Base-by-base conservation (phyloP, 2,888 invertebrate species). In the Euclidia mi region DNA sequence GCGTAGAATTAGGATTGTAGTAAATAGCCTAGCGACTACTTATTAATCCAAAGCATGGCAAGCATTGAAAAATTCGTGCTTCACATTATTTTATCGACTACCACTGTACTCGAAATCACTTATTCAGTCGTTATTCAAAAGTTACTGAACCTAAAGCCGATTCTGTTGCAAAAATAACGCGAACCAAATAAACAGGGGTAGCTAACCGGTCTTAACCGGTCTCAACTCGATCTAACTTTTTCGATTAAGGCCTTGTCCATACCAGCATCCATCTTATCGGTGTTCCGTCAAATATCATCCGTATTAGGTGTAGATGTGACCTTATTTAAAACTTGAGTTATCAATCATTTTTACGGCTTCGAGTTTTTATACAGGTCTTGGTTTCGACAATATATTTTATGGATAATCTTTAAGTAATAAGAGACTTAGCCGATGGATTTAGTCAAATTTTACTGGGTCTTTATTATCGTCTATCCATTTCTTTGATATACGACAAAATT, bases 161-260 rank as follows among this genome's bases (percentile, higher is more conserved):
- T 25, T 11, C 1, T 10, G 40, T 31, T 38, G 10, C 29, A 28
- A 44, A 43, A 48, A 40, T 41, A 31, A 28, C 29, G 31, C 15
- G 34, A 41, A 45, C 28, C 40, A 31, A 42, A 46, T 41, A 46
- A 51, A 28, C 31, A 44, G 43, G 43, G 42, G 11, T 15, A 41
- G 15, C 32, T 47, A 56, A 56, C 50, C 45, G 17, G 32, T 46
- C 42, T 37, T 20, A 57, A 63, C 71, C 56, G 60, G 71, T 67
- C 66, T 55, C 48, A 79, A 81, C 66, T 81, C 77, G 62, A 82
- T 83, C 75, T 76, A 83, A 83, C 76, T 83, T 83, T 83, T 83
- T 79, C 83, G 71, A 83, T 83, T 81, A 73, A 73, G 66, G 63
- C 12, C 42, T 43, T 51, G 60, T 75, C 51, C 72, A 68, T 59